Evolutionary conservation across 2,113 vertebrate species (phyloP).

Genomic region (Aythya baeri): DNA sequence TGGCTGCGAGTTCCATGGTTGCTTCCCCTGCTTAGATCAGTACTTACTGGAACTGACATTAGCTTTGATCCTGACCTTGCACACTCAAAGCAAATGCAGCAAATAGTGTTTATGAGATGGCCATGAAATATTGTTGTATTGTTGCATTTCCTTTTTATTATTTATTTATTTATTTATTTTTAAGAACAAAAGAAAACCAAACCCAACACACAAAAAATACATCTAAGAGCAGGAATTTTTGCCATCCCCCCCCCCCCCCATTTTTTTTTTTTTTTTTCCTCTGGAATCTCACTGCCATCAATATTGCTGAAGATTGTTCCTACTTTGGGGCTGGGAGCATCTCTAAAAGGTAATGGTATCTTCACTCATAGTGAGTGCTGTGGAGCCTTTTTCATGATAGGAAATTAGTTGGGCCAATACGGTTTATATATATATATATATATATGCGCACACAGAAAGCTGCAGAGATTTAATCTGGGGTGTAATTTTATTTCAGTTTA

Average conservation of each 20-base stretch:
- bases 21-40: neutral
- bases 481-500: conserved; percentile 43
- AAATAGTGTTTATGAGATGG: neutral
- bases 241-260: no score
- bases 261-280: neutral
- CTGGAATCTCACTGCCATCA: neutral
- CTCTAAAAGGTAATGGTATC: neutral
- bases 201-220: neutral
- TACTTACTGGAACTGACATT: neutral
- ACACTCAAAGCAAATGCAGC: neutral
- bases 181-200: neutral
- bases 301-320: neutral
- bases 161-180: no score
- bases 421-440: neutral
- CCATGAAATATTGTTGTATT: neutral
- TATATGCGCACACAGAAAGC: neutral
- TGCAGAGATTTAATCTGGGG: neutral
- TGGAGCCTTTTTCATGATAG: neutral
- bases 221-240: neutral
- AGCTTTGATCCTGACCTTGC: neutral
- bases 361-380: neutral
- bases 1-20: neutral
- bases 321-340: neutral
- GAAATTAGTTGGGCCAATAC: neutral
- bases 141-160: neutral